A percentile compares a stretch with the other conserved stretches of the same genome.
These are phyloP conservation scores for Resseliella maxima DNA, from an alignment of 2,888 invertebrate genomes.

Conservation along the genomic window DNA sequence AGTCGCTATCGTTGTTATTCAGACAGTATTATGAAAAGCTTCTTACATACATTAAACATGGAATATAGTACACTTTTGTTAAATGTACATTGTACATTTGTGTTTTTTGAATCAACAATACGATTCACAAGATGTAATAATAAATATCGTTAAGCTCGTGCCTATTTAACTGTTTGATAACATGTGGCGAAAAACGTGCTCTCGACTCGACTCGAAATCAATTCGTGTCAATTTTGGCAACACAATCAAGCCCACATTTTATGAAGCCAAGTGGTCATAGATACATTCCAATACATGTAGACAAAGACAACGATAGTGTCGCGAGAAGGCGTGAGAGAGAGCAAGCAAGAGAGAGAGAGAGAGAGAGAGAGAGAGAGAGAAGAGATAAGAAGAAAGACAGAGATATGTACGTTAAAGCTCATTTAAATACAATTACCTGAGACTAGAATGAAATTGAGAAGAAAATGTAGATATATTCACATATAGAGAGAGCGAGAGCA, in stretches of 20 bases:
- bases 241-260: not conserved
- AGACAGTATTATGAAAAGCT: slow-evolving; percentile 6
- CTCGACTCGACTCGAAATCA: slow-evolving; percentile 4
- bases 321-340: too few species aligned
- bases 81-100: not conserved
- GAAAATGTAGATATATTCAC: not conserved
- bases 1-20: not conserved
- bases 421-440: not conserved
- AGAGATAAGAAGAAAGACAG: not conserved
- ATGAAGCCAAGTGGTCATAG: not conserved
- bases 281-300: not conserved
- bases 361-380: not conserved
- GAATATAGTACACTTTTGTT: not conserved
- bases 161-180: not conserved
- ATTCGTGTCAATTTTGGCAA: slow-evolving; percentile 47
- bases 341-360: too few species aligned
- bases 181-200: slow-evolving; percentile 44
- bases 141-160: not conserved
- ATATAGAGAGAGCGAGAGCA: not conserved
- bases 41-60: not conserved
- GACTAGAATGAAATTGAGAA: not conserved
- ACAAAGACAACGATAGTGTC: too few species aligned
- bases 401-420: not conserved
- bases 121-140: not conserved
- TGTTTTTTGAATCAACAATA: not conserved